These are phyloP conservation scores for Trematomus loennbergii DNA, from an alignment of 2,113 vertebrate species.

Conservation along the genomic window DNA sequence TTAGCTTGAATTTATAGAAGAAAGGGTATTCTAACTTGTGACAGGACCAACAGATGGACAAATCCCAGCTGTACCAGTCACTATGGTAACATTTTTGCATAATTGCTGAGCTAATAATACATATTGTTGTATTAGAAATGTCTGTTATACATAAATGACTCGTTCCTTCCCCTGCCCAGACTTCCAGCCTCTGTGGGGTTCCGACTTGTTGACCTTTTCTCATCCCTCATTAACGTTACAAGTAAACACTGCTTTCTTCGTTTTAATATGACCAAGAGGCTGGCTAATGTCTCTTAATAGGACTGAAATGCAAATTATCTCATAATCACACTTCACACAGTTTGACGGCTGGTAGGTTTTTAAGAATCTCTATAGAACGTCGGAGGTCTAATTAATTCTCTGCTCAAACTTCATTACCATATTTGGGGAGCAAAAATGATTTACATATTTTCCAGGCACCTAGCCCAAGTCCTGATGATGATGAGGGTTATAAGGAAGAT, in stretches of 20 bases:
- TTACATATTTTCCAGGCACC: slow-evolving; percentile 65
- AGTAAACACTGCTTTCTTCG: slow-evolving; percentile 45
- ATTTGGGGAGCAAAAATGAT: slow-evolving; percentile 59
- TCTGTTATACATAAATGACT: slow-evolving; percentile 22
- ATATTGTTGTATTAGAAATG: slow-evolving; percentile 11
- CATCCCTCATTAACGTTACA: slow-evolving; percentile 45
- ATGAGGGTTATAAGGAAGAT: slow-evolving; percentile 40
- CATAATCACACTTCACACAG: slow-evolving; percentile 62
- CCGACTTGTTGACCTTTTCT: slow-evolving; percentile 52
- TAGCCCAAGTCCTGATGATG: slow-evolving; percentile 43
- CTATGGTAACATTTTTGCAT: no score
- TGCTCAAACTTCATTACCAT: slow-evolving; percentile 61
- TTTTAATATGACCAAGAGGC: slow-evolving; percentile 40
- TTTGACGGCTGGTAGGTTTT: slow-evolving; percentile 58
- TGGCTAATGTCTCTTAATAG: slow-evolving; percentile 64
- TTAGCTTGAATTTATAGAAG: neutral
- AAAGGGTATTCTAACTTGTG: neutral
- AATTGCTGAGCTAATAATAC: slow-evolving; percentile 6
- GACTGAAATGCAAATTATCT: slow-evolving; percentile 66
- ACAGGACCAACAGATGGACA: neutral
- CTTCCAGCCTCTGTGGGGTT: slow-evolving; percentile 2
- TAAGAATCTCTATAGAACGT: slow-evolving; percentile 55
- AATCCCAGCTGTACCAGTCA: no score
- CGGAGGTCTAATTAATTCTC: slow-evolving; percentile 62
- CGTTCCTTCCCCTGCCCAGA: slow-evolving; percentile 18